These are phyloP conservation scores for Dolichotis patagonum DNA, from an alignment of 2,113 vertebrate genomes.

Conservation along the genomic window DNA sequence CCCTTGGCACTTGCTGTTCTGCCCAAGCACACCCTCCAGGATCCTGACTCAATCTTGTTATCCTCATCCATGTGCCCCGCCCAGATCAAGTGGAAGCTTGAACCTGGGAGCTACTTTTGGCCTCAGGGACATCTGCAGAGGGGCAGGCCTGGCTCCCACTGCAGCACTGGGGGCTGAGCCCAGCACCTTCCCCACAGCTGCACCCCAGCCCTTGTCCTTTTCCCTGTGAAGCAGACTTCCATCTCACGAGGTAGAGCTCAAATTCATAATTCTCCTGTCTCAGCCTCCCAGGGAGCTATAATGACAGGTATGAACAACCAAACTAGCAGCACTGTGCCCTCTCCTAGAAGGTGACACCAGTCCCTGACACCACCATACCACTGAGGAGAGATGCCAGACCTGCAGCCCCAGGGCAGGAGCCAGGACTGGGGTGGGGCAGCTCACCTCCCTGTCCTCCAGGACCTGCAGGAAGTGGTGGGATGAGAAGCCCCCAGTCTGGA, in stretches of 20 bases:
- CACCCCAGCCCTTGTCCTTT: neutral
- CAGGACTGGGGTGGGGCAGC: neutral
- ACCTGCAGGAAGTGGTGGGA: slow-evolving; percentile 91
- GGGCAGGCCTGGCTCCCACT: no score
- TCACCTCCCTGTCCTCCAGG: slow-evolving; percentile 92
- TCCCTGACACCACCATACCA: neutral
- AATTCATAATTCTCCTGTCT: neutral
- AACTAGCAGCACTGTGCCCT: neutral
- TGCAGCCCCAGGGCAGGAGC: neutral
- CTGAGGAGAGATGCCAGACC: neutral
- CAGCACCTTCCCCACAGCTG: neutral
- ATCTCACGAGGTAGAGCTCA: neutral
- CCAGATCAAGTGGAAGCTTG: no score
- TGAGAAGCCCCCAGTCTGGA: slow-evolving; percentile 93
- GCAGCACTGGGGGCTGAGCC: neutral
- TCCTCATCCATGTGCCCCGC: neutral
- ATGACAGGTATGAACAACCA: neutral
- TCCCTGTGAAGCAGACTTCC: neutral
- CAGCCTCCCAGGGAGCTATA: neutral
- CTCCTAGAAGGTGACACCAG: neutral
- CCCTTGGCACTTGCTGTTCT: neutral
- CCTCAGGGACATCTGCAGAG: neutral
- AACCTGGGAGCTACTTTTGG: neutral
- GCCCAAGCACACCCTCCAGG: neutral
- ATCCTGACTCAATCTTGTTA: fast-evolving